Evolutionary conservation across 1,140 invertebrate species (phyloP).

Genomic region (Battus philenor): DNA sequence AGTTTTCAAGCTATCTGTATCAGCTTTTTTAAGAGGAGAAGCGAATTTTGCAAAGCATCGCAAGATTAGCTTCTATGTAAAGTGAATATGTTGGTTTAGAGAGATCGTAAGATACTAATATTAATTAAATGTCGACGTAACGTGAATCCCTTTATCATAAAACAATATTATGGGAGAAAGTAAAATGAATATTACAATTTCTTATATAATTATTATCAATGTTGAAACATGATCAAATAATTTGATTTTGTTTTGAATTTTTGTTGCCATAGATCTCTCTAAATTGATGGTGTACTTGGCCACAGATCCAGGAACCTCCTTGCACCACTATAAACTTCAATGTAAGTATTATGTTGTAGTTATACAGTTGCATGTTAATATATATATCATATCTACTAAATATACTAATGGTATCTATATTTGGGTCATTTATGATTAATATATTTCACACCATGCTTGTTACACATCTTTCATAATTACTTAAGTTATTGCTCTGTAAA

Average conservation of each 20-base stretch:
- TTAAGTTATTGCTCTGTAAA: no score
- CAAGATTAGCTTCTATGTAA: conserved; percentile 35
- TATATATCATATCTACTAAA: no score
- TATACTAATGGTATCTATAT: no score
- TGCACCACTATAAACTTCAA: conserved; percentile 11
- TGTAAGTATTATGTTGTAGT: conserved; percentile 25
- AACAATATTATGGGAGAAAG: no score
- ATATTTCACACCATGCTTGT: no score
- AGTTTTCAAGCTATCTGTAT: conserved; percentile 6
- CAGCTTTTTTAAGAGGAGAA: conserved; percentile 23
- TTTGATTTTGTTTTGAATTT: conserved; percentile 50
- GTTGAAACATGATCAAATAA: conserved; percentile 9
- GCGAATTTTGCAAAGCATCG: conserved; percentile 32
- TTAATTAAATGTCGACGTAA: no score
- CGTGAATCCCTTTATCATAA: no score
- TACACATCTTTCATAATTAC: no score
- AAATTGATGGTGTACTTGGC: conserved; percentile 32
- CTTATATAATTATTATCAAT: neutral
- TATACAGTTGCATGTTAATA: neutral
- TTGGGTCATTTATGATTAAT: no score
- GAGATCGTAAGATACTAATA: conserved; percentile 23
- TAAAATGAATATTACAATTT: neutral
- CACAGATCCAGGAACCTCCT: conserved; percentile 32
- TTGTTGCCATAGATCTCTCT: conserved; percentile 40
- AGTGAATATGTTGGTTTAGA: conserved; percentile 19